Base-by-base conservation (phyloP, 2,888 invertebrate genomes). In the Athripsodes cinereus region DNA sequence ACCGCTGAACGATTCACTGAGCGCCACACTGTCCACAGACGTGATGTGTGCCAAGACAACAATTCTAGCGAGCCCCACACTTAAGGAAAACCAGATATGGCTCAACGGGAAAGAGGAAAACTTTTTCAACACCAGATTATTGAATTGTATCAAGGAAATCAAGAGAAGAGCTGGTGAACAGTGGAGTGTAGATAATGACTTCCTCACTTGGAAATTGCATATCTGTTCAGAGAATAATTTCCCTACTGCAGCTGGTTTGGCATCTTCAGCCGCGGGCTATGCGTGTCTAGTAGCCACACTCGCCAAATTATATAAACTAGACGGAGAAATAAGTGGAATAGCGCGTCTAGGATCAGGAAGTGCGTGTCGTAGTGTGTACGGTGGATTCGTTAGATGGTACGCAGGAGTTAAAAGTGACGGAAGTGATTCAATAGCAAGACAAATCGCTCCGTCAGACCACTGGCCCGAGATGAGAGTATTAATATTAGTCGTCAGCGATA, bases 221-320 rank as follows among this genome's bases (percentile, higher is more conserved):
- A 86, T 94, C 66, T 90, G 88, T 69, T 94, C 94, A 0, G 86
- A 86, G 69, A 99, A 99, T 72, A 98, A 98, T 77, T 99, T 99
- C 70, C 99, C 99, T 11, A 98, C 98, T 2, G 96, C 96, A 2
- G 97, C 98, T 56, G 99, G 99, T 1, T 78, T 99, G 51, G 99
- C 99, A 0, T 98, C 97, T 1, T 97, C 97, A 58, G 98, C 99
- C 22, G 96, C 99, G 44, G 99, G 99, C 2, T 98, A 96, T 73
- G 97, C 98, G 2, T 96, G 96, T 70, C 75, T 97, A 66, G 92
- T 92, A 0, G 85, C 81, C 65, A 85, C 92, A 0, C 73, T 97
- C 57, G 87, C 92, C 0, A 81, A 83, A 65, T 73, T 93, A 1
- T 94, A 88, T 69, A 84, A 84, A 63, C 74, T 93, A 1, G 75